Evolutionary conservation across 2,888 invertebrate species (phyloP), one percentile per base, ranked within the genome.

Genomic region (Macaria liturata): DNA sequence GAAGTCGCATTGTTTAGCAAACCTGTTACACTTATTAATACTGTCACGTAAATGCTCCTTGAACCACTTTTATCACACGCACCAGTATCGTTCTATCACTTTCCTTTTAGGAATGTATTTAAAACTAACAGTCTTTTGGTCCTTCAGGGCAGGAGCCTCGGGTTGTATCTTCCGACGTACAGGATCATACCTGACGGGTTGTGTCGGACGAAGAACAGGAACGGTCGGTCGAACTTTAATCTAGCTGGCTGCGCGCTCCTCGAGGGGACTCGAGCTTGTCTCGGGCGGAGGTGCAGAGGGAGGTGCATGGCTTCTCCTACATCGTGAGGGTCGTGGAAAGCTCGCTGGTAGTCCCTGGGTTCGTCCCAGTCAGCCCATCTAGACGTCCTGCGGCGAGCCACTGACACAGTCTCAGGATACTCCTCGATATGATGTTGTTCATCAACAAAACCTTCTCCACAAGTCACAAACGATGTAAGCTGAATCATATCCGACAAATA

Each of bases 171-270:
- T 45, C 97, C 97, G 92, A 97, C 96, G 80, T 96, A 96, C 52
- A 98, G 89, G 74, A 98, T 96, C 91, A 97, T 94, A 61, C 97
- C 97, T n/a, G 97, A 96, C 1, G 97, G 97, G 84, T 97, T 97
- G 84, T 98, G 97, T 76, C 97, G 93, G 9, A 97, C 96, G 71
- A 97, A 96, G 83, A 96, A 98, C 32, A 98, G 91, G 93, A 98
- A 98, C 0, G 97, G 97, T 76, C 97, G 93, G 74, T 98, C 97
- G 78, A 97, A 95, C 72, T 96, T 94, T 76, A 98, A 91, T 76
- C 97, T 92, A 4, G 95, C 96, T 58, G 91, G 81, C 65, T 91
- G 89, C 89, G 92, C 81, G 49, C 94, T 94, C 57, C 93, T 92
- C 50, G 96, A 94, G 0, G 95, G 95, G 9, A 95, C 84, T 39